Percentiles rank a stretch among this genome's conserved stretches.
Evolutionary conservation across 1,140 invertebrate species (phyloP).

Genomic region (Drosophila bifasciata): DNA sequence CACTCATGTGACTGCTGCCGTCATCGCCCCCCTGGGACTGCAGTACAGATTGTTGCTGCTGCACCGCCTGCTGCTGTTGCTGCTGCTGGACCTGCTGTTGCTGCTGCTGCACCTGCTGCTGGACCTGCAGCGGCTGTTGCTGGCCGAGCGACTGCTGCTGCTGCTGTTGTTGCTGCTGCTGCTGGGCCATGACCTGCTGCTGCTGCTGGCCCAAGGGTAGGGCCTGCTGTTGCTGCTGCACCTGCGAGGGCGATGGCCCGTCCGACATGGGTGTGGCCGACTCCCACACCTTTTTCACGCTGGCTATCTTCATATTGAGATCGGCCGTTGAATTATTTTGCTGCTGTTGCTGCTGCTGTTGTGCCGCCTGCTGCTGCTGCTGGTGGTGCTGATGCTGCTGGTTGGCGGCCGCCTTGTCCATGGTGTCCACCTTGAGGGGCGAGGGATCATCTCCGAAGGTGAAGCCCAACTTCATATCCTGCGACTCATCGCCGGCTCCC

Average conservation of each 20-base stretch:
- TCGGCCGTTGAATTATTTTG: constrained; percentile 90
- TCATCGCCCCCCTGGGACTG: constrained; percentile 76
- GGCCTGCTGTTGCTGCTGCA: constrained; percentile 83
- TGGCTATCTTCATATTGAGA: constrained; percentile 96
- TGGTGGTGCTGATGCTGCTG: constrained; percentile 65
- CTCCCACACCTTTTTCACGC: constrained; percentile 96
- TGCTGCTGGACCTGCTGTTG: constrained; percentile 85
- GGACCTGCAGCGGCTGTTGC: constrained; percentile 87
- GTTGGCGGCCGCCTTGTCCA: constrained; percentile 43
- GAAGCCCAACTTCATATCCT: constrained; percentile 95
- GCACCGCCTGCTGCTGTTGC: constrained; percentile 84
- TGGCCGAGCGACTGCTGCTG: constrained; percentile 35
- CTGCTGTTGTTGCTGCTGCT: constrained; percentile 57
- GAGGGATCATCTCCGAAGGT: constrained; percentile 85
- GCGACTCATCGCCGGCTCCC: constrained; percentile 89
- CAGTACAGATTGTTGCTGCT: constrained; percentile 75
- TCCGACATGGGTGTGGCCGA: constrained; percentile 85
- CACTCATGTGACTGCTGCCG: constrained; percentile 76
- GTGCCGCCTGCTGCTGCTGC: constrained; percentile 54
- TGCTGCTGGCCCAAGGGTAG: constrained; percentile 27
- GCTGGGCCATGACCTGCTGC: constrained; percentile 81
- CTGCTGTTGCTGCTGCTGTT: constrained; percentile 78
- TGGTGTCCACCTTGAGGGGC: constrained; percentile 54
- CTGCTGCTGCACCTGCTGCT: constrained; percentile 83
- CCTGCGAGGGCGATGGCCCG: constrained; percentile 63